Evolutionary conservation across 1,140 invertebrate species (phyloP), one percentile per base, ranked within the genome.

Genomic region (Elymnias hypermnestra): DNA sequence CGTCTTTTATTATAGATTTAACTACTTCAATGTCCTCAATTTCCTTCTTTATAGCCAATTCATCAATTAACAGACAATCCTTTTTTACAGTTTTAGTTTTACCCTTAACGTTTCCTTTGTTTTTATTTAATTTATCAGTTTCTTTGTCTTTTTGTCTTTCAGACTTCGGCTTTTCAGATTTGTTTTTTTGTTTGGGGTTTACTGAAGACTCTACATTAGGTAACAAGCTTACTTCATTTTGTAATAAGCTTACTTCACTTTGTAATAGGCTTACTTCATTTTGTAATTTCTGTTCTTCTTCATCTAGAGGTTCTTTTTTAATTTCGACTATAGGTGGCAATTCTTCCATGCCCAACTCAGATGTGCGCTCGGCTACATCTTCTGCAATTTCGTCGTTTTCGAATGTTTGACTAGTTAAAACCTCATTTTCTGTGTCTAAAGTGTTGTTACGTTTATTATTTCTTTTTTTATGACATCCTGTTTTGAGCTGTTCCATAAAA

Each of bases 401-500:
- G 14, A 35, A 31, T 23, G 46, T 42, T 42, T 21, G 13, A 70
- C 70, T 26, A 72, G 62, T n/a, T n/a, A n/a, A n/a, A 36, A 53
- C 31, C 52, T 77, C 57, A 67, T 65, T 55, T 57, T 78, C 63
- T 71, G 26, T 23, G 5, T 72, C 69, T 23, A 54, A 28, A 6
- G 53, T 73, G 44, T 73, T 72, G 41, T 43, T 63, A 19, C 63
- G 87, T 89, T 74, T 90, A 88, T 19, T 85, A 58, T 72, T 78
- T 18, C 89, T 87, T 55, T 90, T 90, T 57, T 89, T 90, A 13
- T 81, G 65, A 53, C 88, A 89, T 1, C 88, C 88, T 28, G 67
- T 83, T 54, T 90, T 89, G 17, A 93, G 72, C 72, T 93, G 90
- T 71, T 92, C 90, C 78, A 92, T 87, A 73, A 93, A 92, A 66